Percentiles rank a stretch among this genome's conserved stretches.
phyloP scores from a whole-genome alignment of 2,113 vertebrate species.

The Crotalus horridus region DNA sequence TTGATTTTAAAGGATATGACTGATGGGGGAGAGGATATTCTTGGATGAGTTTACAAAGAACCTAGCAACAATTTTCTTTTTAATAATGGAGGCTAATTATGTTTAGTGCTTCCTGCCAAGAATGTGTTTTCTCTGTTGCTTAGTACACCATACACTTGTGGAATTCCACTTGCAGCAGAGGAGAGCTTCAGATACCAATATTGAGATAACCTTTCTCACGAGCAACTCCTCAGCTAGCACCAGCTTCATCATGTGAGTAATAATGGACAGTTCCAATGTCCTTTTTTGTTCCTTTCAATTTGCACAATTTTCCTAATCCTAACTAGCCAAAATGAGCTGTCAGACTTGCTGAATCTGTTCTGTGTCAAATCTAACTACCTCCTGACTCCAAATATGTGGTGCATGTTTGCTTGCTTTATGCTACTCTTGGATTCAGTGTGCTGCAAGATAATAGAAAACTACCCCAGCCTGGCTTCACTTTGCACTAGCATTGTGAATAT shows the following conservation, averaged over 20 bases:
- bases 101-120: not conserved
- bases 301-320: not conserved
- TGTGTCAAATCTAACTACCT: not conserved
- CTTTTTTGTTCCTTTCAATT: not conserved
- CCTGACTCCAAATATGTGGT: not conserved
- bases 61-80: not conserved
- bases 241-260: constrained; percentile 68
- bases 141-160: constrained; percentile 72
- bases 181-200: constrained; percentile 56
- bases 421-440: not conserved
- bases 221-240: constrained; percentile 48
- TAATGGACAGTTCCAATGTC: not conserved
- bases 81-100: not conserved
- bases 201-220: constrained; percentile 65
- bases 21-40: not conserved
- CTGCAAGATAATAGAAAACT: not conserved
- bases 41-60: not conserved
- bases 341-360: not conserved
- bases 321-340: not conserved
- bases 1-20: not conserved
- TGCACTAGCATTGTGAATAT: not conserved
- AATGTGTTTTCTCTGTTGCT: constrained; percentile 24
- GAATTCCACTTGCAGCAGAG: constrained; percentile 66
- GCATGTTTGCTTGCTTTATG: not conserved
- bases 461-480: not conserved